Conservation (phyloP, 2,797 vertebrate species). For the Tinamus major region DNA sequence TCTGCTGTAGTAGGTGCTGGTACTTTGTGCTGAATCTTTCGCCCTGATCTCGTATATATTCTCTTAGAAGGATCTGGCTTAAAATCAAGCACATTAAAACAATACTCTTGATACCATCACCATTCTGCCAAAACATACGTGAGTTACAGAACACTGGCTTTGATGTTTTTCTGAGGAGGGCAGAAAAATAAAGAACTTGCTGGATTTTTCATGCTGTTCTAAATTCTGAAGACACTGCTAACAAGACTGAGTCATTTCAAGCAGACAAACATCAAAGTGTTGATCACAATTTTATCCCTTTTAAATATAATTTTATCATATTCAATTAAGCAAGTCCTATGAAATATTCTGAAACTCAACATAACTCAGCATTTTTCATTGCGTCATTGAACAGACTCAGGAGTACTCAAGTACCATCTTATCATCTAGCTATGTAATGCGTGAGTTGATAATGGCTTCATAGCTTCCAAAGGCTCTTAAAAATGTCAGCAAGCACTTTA, state of each 20-base stretch:
- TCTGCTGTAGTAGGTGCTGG: not conserved
- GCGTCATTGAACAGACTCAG: not conserved
- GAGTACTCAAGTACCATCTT: not conserved
- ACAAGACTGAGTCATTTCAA: slow-evolving; percentile 11
- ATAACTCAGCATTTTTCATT: not conserved
- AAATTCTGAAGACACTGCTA: not conserved
- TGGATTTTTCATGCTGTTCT: not conserved
- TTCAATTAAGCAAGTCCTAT: not conserved
- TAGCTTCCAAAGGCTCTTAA: not conserved
- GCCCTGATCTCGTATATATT: not conserved
- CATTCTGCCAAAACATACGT: slow-evolving; percentile 22
- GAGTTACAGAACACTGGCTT: not conserved
- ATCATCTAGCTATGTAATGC: not conserved
- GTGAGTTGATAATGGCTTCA: not conserved
- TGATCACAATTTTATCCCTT: not conserved
- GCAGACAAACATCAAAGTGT: not conserved
- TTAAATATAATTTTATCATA: not conserved
- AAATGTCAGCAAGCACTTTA: not conserved
- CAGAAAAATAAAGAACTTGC: not conserved
- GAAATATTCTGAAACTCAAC: slow-evolving; percentile 1
- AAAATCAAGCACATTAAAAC: not conserved
- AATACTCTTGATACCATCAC: slow-evolving; percentile 10
- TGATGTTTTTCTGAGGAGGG: not conserved
- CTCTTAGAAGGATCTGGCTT: slow-evolving; percentile 30
- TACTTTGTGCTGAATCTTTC: slow-evolving; percentile 21